Evolutionary conservation across 2,797 vertebrate genomes (phyloP).

Genomic region (Kryptolebias ocellatus): DNA sequence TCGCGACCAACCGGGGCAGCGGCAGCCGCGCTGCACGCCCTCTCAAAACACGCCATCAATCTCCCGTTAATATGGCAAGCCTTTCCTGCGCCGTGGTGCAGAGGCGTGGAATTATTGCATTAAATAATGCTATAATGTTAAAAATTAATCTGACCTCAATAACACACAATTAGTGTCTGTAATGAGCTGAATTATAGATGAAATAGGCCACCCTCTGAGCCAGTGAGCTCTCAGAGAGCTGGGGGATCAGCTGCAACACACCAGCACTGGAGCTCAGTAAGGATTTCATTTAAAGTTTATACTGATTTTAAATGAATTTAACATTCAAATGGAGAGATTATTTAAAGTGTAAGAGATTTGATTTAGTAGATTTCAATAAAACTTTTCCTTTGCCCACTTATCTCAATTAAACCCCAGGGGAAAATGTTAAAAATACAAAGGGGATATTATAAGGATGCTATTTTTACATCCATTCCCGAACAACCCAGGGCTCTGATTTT

Average conservation of each 20-base stretch:
- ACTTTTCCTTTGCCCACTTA: background rate
- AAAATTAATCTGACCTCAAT: conserved; percentile 46
- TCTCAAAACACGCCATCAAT: conserved; percentile 30
- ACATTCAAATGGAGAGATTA: too few relatives aligned
- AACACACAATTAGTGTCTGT: conserved; percentile 62
- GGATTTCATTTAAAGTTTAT: conserved; percentile 35
- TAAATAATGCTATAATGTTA: conserved; percentile 40
- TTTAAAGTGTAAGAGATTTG: background rate
- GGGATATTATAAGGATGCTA: too few relatives aligned
- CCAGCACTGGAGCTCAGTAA: conserved; percentile 16
- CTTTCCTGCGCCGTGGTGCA: conserved; percentile 11
- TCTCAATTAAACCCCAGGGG: too few relatives aligned
- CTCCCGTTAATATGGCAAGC: conserved; percentile 9
- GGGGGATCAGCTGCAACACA: conserved; percentile 49
- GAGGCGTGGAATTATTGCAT: conserved; percentile 17
- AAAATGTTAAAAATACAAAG: too few relatives aligned
- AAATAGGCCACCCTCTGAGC: conserved; percentile 65
- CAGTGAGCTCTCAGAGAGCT: conserved; percentile 36
- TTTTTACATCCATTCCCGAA: background rate
- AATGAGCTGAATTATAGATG: conserved; percentile 76
- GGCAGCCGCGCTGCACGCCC: conserved; percentile 3
- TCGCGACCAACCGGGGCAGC: conserved; percentile 33
- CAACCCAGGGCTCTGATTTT: too few relatives aligned
- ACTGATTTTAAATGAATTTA: conserved; percentile 28
- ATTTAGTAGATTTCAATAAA: conserved; percentile 1